These are phyloP conservation scores for Odontocolon sp. DNA, from an alignment of 2,888 invertebrate genomes.

Conservation along the genomic window DNA sequence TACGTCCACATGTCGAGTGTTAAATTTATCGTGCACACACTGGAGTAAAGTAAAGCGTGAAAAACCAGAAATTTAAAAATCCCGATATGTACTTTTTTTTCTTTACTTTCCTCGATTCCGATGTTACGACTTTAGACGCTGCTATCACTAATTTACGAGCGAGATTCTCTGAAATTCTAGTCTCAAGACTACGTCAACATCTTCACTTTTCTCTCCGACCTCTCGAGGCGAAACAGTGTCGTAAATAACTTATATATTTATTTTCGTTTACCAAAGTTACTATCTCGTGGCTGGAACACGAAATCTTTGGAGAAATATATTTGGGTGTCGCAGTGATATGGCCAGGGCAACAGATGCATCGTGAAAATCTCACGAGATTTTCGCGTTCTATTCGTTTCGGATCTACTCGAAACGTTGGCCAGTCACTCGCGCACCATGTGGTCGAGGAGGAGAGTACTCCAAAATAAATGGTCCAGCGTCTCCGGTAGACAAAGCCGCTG, in stretches of 20 bases:
- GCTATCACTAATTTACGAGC: conserved; percentile 3
- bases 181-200: neutral
- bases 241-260: conserved; percentile 21
- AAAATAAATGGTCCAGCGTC: conserved; percentile 37
- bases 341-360: neutral
- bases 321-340: neutral
- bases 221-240: neutral
- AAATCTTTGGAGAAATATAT: neutral
- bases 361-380: conserved; percentile 28
- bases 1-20: neutral
- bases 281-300: conserved; percentile 5
- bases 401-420: conserved; percentile 44
- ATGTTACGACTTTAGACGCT: neutral
- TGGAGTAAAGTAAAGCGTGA: neutral
- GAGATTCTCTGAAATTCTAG: conserved; percentile 6
- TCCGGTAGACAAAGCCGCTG: conserved; percentile 46
- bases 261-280: conserved; percentile 2
- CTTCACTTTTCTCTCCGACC: conserved; percentile 1
- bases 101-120: neutral
- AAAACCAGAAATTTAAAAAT: neutral
- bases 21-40: neutral
- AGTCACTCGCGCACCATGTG: conserved; percentile 62
- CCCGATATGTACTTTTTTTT: neutral
- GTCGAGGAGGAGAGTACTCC: conserved; percentile 40
- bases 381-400: conserved; percentile 1